phyloP scores from a whole-genome alignment of 23 tunicate species.

The Ciona savignyi region DNA sequence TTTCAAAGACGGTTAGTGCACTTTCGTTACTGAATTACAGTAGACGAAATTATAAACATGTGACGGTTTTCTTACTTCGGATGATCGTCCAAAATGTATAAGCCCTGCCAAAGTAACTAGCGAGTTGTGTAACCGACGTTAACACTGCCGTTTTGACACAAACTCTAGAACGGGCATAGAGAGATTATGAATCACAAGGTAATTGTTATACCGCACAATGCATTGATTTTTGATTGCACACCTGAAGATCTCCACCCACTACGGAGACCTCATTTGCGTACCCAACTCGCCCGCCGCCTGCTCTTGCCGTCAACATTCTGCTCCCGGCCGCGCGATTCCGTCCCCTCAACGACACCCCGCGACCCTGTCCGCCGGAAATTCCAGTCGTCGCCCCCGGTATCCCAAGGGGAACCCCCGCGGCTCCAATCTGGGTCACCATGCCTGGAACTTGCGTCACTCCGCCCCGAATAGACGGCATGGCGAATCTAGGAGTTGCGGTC shows the following conservation, averaged over 20 bases:
- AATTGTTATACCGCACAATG: constrained; percentile 20
- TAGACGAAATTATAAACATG: neutral
- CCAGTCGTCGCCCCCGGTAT: constrained; percentile 95
- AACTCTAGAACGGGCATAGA: no score
- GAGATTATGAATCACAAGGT: constrained; percentile 4
- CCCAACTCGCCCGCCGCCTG: constrained; percentile 68
- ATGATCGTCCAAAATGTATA: neutral
- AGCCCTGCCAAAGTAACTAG: no score
- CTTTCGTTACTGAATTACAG: neutral
- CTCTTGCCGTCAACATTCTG: constrained; percentile 26
- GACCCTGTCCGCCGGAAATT: constrained; percentile 34
- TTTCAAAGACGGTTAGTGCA: neutral
- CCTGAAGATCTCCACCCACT: constrained; percentile 84
- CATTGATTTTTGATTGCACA: constrained; percentile 80
- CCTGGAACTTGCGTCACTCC: constrained; percentile 38
- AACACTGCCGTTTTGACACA: no score
- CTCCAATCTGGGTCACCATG: constrained; percentile 65
- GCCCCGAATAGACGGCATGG: constrained; percentile 49
- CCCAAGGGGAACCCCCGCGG: constrained; percentile 95
- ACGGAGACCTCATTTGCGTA: constrained; percentile 41
- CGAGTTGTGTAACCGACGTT: no score
- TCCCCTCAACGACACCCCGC: constrained; percentile 28
- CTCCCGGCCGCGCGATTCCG: constrained; percentile 44
- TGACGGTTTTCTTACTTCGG: neutral
- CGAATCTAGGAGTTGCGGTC: constrained; percentile 38